Percentiles rank a stretch among this genome's conserved stretches.
These are phyloP conservation scores for Ctenomys sociabilis DNA, from an alignment of 2,113 vertebrate species.

Conservation along the genomic window DNA sequence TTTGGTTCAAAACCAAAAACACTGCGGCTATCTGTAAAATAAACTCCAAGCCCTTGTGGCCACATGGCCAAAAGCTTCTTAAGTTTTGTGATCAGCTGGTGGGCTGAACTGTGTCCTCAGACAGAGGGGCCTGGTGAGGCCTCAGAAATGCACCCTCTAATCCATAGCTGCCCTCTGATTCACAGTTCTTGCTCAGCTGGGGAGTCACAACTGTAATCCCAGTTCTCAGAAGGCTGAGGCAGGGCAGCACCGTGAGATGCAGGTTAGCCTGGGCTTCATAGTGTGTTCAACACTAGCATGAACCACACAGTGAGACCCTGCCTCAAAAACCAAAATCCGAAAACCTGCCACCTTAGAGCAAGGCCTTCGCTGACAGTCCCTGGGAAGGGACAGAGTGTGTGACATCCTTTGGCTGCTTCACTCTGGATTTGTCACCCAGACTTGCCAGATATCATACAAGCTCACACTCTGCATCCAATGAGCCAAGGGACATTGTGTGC, in stretches of 20 bases:
- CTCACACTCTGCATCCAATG: not conserved
- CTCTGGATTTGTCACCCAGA: no score
- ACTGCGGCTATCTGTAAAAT: not conserved
- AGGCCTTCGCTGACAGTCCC: no score
- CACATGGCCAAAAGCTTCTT: not conserved
- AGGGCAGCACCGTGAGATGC: not conserved
- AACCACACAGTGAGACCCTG: not conserved
- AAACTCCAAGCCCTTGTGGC: not conserved
- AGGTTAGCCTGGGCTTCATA: not conserved
- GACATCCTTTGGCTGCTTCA: not conserved
- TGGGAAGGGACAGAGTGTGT: no score
- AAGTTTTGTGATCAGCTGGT: not conserved
- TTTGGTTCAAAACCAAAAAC: not conserved
- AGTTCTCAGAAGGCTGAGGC: not conserved
- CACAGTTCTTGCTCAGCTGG: not conserved
- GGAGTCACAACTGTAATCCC: not conserved
- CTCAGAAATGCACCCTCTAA: rapidly evolving
- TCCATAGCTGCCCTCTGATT: not conserved
- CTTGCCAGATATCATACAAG: not conserved
- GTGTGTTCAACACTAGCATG: not conserved
- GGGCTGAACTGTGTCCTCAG: not conserved
- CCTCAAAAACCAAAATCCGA: not conserved
- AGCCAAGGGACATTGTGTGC: rapidly evolving
- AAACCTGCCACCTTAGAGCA: not conserved
- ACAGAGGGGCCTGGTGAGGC: not conserved